A percentile compares a stretch with the other conserved stretches of the same genome.
Evolutionary conservation across 2,113 vertebrate species (phyloP).

Genomic region (Recurvirostra avosetta): DNA sequence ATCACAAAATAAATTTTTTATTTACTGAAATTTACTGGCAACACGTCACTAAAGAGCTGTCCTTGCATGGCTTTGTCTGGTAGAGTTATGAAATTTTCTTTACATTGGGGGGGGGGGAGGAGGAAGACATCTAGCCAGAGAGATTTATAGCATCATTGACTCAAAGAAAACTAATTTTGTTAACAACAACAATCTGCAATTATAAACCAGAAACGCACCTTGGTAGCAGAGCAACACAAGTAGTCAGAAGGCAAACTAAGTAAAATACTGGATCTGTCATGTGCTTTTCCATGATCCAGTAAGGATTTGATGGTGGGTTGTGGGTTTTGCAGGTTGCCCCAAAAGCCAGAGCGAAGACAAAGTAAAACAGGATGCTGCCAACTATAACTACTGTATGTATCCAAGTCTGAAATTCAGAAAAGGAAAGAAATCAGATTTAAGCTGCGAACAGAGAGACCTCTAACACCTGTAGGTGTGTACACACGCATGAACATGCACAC

Average conservation of each 20-base stretch:
- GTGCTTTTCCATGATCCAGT: conserved; percentile 81
- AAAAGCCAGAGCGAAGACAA: conserved; percentile 78
- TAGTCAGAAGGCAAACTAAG: conserved; percentile 79
- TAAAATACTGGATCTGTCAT: conserved; percentile 84
- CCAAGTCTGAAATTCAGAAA: conserved; percentile 81
- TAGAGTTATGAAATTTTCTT: background rate
- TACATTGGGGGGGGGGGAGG: background rate
- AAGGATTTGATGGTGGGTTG: conserved; percentile 81
- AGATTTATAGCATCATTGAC: background rate
- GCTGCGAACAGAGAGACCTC: background rate
- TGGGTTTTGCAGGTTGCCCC: conserved; percentile 80
- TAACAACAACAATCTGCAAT: background rate
- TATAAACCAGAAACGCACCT: conserved; percentile 71
- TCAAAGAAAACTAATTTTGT: background rate
- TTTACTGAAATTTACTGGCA: background rate
- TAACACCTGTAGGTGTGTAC: background rate
- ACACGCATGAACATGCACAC: background rate
- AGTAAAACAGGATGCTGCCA: conserved; percentile 80
- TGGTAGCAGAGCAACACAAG: conserved; percentile 84
- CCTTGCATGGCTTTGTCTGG: background rate
- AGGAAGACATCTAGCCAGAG: background rate
- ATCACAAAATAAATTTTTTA: background rate
- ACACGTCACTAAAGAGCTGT: background rate
- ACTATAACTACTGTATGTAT: conserved; percentile 76
- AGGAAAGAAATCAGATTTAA: background rate